phyloP scores from a whole-genome alignment of 2,113 vertebrate genomes.

The Grantiella picta region DNA sequence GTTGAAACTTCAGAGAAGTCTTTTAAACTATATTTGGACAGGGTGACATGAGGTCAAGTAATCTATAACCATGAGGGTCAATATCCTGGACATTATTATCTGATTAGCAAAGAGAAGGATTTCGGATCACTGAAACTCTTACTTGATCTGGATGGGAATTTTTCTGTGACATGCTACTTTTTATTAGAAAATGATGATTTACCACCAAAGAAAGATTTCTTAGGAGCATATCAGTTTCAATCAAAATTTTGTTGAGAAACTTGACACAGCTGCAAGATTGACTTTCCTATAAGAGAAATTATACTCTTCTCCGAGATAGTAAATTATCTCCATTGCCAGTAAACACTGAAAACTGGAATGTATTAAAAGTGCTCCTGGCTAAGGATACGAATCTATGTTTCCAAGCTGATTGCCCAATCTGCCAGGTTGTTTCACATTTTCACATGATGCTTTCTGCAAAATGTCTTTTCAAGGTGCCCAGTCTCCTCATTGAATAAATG shows the following conservation, averaged over 20 bases:
- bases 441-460: neutral
- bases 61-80: neutral
- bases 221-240: neutral
- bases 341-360: neutral
- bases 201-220: neutral
- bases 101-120: neutral
- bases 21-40: neutral
- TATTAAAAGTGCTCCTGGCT: neutral
- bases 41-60: neutral
- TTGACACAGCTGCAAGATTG: neutral
- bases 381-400: neutral
- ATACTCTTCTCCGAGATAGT: neutral
- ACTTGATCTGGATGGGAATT: neutral
- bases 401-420: neutral
- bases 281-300: neutral
- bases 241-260: neutral
- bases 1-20: neutral
- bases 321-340: neutral
- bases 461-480: neutral
- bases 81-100: neutral
- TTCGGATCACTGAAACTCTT: neutral
- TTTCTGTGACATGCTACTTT: neutral
- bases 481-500: neutral
- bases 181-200: neutral
- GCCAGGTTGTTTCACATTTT: neutral